Evolutionary conservation across 2,797 vertebrate species (phyloP), one percentile per base, ranked within the genome.

Genomic region (Tenualosa thibaudeaui): DNA sequence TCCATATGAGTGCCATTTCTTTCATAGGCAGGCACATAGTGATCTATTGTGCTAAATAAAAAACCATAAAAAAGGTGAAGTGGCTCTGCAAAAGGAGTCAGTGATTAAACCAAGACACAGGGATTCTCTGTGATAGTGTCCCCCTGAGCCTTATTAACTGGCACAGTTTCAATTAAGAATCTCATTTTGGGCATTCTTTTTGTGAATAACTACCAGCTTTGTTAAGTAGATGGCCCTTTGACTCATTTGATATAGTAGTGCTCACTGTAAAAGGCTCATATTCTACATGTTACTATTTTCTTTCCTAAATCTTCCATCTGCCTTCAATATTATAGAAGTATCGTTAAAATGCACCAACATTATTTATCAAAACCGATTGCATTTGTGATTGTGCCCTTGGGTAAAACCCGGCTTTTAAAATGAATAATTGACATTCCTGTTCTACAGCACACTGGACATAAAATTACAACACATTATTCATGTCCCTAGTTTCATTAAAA

Each of bases 231-330:
- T 75, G 37, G 68, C 15, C 68, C 22, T 37, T 17, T 71, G 65
- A 71, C 65, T 31, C 10, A 40, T 17, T 12, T 71, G 65, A 8
- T 15, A 17, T 40, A 17, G 19, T 78, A 7, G 37, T 2, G 40
- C 71, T 22, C 17, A 46, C 37, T 78, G 37, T 7, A 19, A 78
- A 6, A 46, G 37, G 65, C 65, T 78, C 37, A 78, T 46, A 46
- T 46, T 78, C 71, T 78, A 17, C 71, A 46, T 19, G 22, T 85
- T 56, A 82, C 24, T 0, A 37, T 54, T 84, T 86, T 86, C 26
- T 13, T 24, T 86, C 86, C 83, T 75, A 87, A 71, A 86, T 75
- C 19, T 86, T 90, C 84, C 40, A 24, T 17, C 65, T 85, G 46
- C 1, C 81, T 54, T 56, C 54, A 65, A 83, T 82, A 46, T 78